Evolutionary conservation across 1,140 invertebrate genomes (phyloP).

Genomic region (Propsilocerus akamusi): DNA sequence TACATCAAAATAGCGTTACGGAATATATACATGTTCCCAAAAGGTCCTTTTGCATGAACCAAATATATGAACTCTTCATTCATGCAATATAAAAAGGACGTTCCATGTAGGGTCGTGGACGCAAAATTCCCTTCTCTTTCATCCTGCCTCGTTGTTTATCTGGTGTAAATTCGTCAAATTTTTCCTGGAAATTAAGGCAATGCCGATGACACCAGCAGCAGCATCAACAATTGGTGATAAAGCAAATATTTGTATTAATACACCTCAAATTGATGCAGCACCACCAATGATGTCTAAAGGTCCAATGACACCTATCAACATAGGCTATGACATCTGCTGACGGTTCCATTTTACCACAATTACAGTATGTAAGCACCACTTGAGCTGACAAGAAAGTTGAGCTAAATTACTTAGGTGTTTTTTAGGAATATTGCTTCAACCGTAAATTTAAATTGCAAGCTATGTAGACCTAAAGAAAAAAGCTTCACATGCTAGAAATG

Average conservation of each 20-base stretch:
- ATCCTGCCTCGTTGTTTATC: conserved; percentile 48
- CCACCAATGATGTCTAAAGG: conserved; percentile 36
- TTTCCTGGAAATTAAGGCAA: conserved; percentile 49
- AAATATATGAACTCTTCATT: conserved; percentile 6
- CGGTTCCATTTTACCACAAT: conserved; percentile 80
- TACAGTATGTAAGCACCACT: conserved; percentile 52
- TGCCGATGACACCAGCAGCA: conserved; percentile 40
- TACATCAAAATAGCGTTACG: too few species aligned
- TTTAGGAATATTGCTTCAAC: conserved; percentile 92
- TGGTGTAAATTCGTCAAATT: conserved; percentile 28
- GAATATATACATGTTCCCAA: neutral
- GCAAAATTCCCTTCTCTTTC: conserved; percentile 61
- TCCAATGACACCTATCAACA: conserved; percentile 63
- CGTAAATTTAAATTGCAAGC: conserved; percentile 89
- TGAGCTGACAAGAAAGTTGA: neutral
- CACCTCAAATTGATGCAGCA: conserved; percentile 24
- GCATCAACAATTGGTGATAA: neutral
- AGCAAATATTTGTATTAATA: conserved; percentile 19
- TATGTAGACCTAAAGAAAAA: conserved; percentile 86
- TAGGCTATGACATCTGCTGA: conserved; percentile 86
- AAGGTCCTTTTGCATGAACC: neutral
- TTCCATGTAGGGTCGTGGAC: conserved; percentile 57
- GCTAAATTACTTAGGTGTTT: conserved; percentile 13
- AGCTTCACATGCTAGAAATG: conserved; percentile 95
- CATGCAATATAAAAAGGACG: conserved; percentile 40